Base-by-base conservation (phyloP, 2,113 vertebrate species). In the Orcinus orca region DNA sequence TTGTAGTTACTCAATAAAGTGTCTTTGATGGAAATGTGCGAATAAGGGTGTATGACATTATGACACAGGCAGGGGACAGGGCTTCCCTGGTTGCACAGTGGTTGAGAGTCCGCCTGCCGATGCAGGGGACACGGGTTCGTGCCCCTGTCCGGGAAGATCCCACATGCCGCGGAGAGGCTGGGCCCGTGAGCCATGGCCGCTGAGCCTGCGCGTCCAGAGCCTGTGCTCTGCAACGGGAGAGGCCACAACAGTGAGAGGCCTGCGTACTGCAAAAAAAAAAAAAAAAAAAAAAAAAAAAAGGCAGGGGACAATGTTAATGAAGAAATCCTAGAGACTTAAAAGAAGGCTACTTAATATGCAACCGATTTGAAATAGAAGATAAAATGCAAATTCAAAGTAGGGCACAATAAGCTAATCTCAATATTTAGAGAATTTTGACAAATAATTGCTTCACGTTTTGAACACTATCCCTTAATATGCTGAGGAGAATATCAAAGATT, bases 371-470 rank as follows among this genome's bases (percentile, higher is more conserved):
- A 96, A 96, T 74, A 90, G 62, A 96, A 58, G 83, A 87, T 38
- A 95, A 68, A 44, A 73, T 26, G 1, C 44, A 96, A 94, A 58
- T 92, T 47, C 76, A 84, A 93, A 89, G 88, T 1, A 83, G 80
- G 62, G 3, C 36, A 3, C 1, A 2, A 50, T 90, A 95, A 97
- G 76, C 90, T 94, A 93, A 67, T 96, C 85, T 95, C 68, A 63
- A 36, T 81, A 71, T 91, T 97, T 74, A 97, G 86, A 93, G 84
- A 97, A 20, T 81, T 88, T 15, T 44, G 86, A 84, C 60, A 62
- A 96, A 93, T 89, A 92, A 88, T 63, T 65, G 41, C 38, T 92
- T 55, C 58, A 70, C 47, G 33, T 41, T 94, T 58, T 93, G 88
- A 95, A 82, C 26, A 65, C 58, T 80, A 26, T 86, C 71, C 93